phyloP scores from a whole-genome alignment of 1,140 invertebrate genomes.

The Papilio dardanus region DNA sequence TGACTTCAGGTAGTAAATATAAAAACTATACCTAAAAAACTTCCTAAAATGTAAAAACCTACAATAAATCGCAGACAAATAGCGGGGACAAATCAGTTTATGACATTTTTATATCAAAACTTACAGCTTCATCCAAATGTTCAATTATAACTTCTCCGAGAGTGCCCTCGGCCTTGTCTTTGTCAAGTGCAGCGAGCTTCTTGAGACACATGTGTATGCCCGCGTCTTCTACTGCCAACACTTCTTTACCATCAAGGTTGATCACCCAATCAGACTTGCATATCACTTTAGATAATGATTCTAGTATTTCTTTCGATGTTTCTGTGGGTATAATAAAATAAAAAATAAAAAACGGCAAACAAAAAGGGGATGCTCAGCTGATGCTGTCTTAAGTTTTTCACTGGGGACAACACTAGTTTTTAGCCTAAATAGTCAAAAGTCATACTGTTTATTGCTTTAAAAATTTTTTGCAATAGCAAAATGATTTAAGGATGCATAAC shows the following conservation, averaged over 20 bases:
- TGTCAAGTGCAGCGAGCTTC: conserved; percentile 88
- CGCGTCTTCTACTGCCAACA: conserved; percentile 88
- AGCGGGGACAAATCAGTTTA: no score
- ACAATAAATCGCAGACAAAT: no score
- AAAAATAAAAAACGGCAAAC: neutral
- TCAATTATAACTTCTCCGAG: conserved; percentile 66
- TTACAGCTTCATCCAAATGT: conserved; percentile 68
- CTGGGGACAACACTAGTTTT: no score
- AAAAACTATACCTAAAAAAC: no score
- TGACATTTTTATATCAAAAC: conserved; percentile 48
- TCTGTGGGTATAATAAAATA: conserved; percentile 45
- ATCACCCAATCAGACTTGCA: conserved; percentile 70
- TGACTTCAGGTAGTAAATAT: no score
- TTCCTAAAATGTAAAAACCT: no score
- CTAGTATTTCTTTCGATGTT: conserved; percentile 63
- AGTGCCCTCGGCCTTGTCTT: conserved; percentile 57
- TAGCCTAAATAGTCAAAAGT: no score
- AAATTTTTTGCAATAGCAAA: no score
- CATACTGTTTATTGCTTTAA: no score
- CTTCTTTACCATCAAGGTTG: conserved; percentile 74
- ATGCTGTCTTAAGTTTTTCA: no score
- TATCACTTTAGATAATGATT: conserved; percentile 64
- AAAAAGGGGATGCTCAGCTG: no score
- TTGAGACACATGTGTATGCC: conserved; percentile 92
- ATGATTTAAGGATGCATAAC: no score